phyloP scores from a whole-genome alignment of 2,113 vertebrate species.

The Lophura nycthemera region DNA sequence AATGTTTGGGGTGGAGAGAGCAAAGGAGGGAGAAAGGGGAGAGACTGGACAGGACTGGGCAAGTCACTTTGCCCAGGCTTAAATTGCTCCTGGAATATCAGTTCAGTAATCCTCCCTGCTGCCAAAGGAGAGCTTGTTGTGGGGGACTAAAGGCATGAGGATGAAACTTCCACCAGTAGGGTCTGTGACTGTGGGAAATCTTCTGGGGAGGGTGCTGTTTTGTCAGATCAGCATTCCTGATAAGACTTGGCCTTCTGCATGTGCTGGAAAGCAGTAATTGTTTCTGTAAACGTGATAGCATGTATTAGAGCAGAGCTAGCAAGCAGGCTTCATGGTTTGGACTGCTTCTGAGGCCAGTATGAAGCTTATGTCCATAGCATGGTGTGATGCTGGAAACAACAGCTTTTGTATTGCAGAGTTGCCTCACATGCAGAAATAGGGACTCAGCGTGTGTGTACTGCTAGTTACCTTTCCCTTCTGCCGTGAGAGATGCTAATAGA shows the following conservation, averaged over 20 bases:
- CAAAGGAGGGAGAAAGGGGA: not conserved
- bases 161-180: not conserved
- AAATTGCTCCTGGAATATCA: not conserved
- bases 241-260: not conserved
- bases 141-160: not conserved
- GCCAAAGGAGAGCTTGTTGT: not conserved
- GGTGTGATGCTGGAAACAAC: not conserved
- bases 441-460: not conserved
- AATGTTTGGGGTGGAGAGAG: not conserved
- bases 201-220: not conserved
- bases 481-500: not conserved
- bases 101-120: not conserved
- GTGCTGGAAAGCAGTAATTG: not conserved
- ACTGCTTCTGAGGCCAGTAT: rapidly evolving
- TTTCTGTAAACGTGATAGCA: rapidly evolving
- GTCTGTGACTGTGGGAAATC: not conserved
- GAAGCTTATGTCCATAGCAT: rapidly evolving
- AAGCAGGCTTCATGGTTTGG: not conserved
- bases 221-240: not conserved
- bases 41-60: not conserved
- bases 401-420: not conserved
- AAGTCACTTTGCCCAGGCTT: not conserved
- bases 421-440: not conserved
- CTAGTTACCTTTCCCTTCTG: not conserved
- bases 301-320: not conserved